Evolutionary conservation across 2,888 invertebrate genomes (phyloP).

Genomic region (Eupithecia pulchellata): DNA sequence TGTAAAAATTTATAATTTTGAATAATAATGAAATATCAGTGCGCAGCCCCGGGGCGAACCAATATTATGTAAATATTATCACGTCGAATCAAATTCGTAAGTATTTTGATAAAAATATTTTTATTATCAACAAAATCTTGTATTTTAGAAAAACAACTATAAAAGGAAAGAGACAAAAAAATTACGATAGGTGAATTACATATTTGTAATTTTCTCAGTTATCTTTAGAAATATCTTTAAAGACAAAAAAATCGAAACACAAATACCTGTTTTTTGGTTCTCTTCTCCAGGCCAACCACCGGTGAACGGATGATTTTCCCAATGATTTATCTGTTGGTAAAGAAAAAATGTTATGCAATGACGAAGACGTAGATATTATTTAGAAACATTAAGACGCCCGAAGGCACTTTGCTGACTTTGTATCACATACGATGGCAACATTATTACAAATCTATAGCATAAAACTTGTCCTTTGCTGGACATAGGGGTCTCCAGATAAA

Average conservation of each 20-base stretch:
- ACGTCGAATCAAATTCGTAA: too few species aligned
- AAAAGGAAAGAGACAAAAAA: too few species aligned
- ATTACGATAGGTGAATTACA: too few species aligned
- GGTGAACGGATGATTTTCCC: constrained; percentile 68
- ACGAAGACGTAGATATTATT: background rate
- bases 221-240: background rate
- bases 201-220: background rate
- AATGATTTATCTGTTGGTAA: constrained; percentile 56
- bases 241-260: constrained; percentile 22
- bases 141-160: too few species aligned
- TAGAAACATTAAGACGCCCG: too few species aligned
- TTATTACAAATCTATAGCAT: background rate
- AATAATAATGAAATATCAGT: too few species aligned
- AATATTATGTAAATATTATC: too few species aligned
- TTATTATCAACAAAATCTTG: too few species aligned
- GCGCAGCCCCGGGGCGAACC: too few species aligned
- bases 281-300: constrained; percentile 56
- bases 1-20: too few species aligned
- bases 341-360: constrained; percentile 7
- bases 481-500: background rate
- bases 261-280: constrained; percentile 55
- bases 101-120: too few species aligned
- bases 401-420: background rate
- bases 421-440: background rate
- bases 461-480: background rate